Conservation (phyloP, 2,113 vertebrate species). For the Poeciliopsis prolifica region DNA sequence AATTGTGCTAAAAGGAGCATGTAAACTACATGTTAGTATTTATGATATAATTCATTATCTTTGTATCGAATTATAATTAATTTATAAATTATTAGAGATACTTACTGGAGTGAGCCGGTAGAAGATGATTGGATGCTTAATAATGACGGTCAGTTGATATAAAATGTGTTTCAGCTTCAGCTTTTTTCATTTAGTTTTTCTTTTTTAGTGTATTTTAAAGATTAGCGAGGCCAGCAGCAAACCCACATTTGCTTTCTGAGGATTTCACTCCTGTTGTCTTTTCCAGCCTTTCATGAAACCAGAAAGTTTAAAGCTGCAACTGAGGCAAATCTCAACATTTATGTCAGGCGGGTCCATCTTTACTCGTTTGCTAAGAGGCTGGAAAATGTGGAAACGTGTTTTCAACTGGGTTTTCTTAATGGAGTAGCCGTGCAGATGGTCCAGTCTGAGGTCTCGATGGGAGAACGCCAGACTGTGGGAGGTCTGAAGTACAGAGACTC, state of each 20-base stretch:
- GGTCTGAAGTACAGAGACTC: slow-evolving; percentile 46
- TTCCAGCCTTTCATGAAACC: slow-evolving; percentile 36
- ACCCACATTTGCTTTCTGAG: slow-evolving; percentile 7
- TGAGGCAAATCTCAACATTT: slow-evolving; percentile 65
- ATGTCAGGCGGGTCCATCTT: slow-evolving; percentile 39
- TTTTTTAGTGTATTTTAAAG: background rate
- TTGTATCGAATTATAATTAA: too few relatives aligned
- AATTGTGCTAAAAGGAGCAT: too few relatives aligned
- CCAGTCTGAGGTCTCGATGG: slow-evolving; percentile 27
- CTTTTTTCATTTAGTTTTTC: background rate
- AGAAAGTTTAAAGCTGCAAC: slow-evolving; percentile 43
- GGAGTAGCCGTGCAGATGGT: slow-evolving; percentile 37
- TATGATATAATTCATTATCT: too few relatives aligned
- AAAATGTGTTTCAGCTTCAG: background rate
- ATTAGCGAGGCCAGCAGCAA: background rate
- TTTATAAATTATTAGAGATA: too few relatives aligned
- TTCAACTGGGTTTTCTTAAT: slow-evolving; percentile 31
- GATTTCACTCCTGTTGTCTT: background rate
- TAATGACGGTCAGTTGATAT: background rate
- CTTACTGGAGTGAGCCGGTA: too few relatives aligned
- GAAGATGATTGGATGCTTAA: too few relatives aligned
- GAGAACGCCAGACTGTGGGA: slow-evolving; percentile 44
- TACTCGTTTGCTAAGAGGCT: slow-evolving; percentile 38
- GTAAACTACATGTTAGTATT: too few relatives aligned
- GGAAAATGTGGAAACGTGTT: slow-evolving; percentile 20